A percentile compares a stretch with the other conserved stretches of the same genome.
phyloP scores from a whole-genome alignment of 2,797 vertebrate genomes.

The Myiotriccus ornatus region DNA sequence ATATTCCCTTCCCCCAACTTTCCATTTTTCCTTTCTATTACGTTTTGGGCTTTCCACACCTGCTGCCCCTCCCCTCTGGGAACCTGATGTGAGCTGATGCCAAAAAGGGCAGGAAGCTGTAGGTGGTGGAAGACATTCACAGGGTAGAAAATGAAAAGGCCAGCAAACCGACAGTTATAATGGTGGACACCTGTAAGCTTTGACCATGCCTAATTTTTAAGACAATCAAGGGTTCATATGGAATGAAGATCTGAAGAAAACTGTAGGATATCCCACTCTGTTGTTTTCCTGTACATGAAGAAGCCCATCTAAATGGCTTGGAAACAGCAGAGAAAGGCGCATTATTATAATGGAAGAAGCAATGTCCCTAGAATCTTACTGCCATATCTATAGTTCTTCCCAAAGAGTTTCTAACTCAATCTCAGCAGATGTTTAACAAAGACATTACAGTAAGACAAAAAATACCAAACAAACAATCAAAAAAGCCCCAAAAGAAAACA shows the following conservation, averaged over 20 bases:
- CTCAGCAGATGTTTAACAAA: neutral
- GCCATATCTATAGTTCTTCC: neutral
- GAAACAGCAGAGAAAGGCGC: neutral
- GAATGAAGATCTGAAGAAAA: neutral
- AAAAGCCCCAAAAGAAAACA: neutral
- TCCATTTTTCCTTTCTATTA: neutral
- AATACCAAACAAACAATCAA: neutral
- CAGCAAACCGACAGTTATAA: neutral
- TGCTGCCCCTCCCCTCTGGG: neutral
- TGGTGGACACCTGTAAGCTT: neutral
- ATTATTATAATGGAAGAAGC: neutral
- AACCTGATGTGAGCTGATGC: neutral
- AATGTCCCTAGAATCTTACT: neutral
- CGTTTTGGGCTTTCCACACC: neutral
- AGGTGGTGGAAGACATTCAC: neutral
- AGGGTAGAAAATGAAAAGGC: neutral
- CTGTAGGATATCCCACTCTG: neutral
- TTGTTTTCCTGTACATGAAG: neutral
- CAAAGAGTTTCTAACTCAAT: neutral
- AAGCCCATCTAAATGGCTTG: neutral
- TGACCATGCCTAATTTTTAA: neutral
- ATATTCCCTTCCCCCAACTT: neutral
- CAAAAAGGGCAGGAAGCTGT: neutral
- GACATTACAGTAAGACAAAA: neutral
- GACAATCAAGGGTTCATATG: neutral